Base-by-base conservation (phyloP, 2,888 invertebrate species). In the Caenorhabditis sp. region DNA sequence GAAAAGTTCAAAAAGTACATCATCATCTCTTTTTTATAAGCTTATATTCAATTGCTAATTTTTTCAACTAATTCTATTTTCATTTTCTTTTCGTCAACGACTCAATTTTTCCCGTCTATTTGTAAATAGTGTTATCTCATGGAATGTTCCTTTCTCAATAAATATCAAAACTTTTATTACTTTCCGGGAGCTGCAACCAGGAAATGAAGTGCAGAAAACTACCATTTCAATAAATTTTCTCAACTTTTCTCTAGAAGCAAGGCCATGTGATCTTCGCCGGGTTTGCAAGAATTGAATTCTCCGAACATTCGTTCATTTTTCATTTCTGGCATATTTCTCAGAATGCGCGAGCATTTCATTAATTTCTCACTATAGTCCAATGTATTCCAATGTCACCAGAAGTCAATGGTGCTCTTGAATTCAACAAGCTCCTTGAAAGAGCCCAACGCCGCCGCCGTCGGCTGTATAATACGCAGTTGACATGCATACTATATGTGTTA, bases 401-500 rank as follows among this genome's bases (percentile, higher is more conserved):
- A 47, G 18, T 47, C 47, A 47, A 47, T 47, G 47, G n/a, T 47
- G 18, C 20, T 47, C 47, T 18, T 20, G 20, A 53, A 53, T 53
- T 53, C 51, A 35, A 64, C 18, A 58, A 26, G 50, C 50, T 51
- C 20, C 20, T n/a, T 50, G n/a, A 32, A 3, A 32, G 32, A 32
- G 32, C 32, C 20, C 11, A 44, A 40, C 35, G 37, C 51, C 37
- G 51, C n/a, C 40, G 37, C 51, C 37, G 51, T 11, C 40, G 24
- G 61, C 51, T 18, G 56, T 77, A 20, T 69, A 69, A 77, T 77
- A 56, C 64, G 37, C 35, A 56, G 11, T 62, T 69, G 77, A 69
- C 77, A 77, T 77, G 77, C 77, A 77, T 77, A 77, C 77, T 64
- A 77, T 77, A 77, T 77, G 62, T 13, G 47, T 5, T 60, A 11